Evolutionary conservation across 2,113 vertebrate genomes (phyloP), one percentile per base, ranked within the genome.

Genomic region (Atrichornis clamosus): DNA sequence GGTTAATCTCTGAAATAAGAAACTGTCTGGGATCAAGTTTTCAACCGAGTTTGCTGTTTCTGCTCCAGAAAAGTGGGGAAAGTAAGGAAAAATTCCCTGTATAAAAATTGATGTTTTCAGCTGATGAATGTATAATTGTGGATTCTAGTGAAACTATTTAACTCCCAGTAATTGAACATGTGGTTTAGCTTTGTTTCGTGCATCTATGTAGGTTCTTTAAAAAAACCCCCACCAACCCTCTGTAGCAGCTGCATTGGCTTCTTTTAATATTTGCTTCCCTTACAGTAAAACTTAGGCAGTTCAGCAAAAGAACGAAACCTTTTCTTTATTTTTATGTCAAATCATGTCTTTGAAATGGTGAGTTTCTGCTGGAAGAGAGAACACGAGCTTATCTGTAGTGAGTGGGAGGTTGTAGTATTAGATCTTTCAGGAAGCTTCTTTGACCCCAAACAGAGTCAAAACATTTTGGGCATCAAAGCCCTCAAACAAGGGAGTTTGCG

Each of bases 351-450:
- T 55, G 37, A 95, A 96, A 90, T 3, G 4, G 7, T 22, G 30
- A 63, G 64, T 37, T 65, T 91, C 77, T 97, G n/a, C 18, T 49
- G 26, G 39, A 94, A 81, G 30, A 69, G 3, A 17, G 37, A 75
- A 80, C 15, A 62, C 35, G 55, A 91, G 23, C 37, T 85, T 92
- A 65, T 80, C 87, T 56, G 3, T 49, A 64, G 47, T 52, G 67
- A 92, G 77, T 58, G 65, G 58, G 82, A 92, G 30, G 52, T 22
- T 91, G 39, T 23, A 83, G 27, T 20, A 22, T 14, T 59, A 72
- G 77, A 27, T 73, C 94, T 96, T 92, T 89, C 60, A 56, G 62
- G 62, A 92, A 95, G 89, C 6, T 58, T 94, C 84, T 87, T n/a
- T 67, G 75, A 86, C 59, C 68, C 46, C 76, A 68, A 28, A 39